A percentile compares a stretch with the other conserved stretches of the same genome.
Conservation (phyloP, 2,113 vertebrate species). For the Hystrix cristata region DNA sequence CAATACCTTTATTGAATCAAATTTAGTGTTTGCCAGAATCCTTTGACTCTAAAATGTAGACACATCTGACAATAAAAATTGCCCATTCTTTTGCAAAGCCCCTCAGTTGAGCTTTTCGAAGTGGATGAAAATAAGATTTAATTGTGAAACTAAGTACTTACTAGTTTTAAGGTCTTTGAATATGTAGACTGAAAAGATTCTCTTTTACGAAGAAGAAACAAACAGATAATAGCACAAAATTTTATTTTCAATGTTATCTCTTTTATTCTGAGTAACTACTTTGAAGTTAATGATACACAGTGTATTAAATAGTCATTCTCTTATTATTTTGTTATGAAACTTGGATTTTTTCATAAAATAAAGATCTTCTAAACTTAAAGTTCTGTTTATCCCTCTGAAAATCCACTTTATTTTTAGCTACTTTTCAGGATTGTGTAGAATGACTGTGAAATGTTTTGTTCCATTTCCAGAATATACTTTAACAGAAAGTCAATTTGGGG, state of each 20-base stretch:
- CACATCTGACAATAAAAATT: neutral
- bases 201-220: neutral
- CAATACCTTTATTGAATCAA: neutral
- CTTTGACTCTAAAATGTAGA: neutral
- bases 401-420: neutral
- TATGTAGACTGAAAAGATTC: neutral
- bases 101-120: neutral
- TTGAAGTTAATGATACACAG: neutral
- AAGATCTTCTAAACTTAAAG: neutral
- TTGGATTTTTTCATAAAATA: neutral
- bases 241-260: neutral
- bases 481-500: neutral
- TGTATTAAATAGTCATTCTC: neutral
- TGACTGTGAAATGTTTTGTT: neutral
- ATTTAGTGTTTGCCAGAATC: conserved; percentile 17
- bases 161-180: neutral
- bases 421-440: neutral
- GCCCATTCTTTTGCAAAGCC: neutral
- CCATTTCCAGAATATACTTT: neutral
- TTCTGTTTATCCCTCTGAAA: neutral
- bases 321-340: neutral
- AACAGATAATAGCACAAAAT: neutral
- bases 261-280: neutral
- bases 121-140: neutral
- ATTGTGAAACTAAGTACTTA: neutral